Base-by-base conservation (phyloP, 1,140 invertebrate genomes). In the Penaeus chinensis region DNA sequence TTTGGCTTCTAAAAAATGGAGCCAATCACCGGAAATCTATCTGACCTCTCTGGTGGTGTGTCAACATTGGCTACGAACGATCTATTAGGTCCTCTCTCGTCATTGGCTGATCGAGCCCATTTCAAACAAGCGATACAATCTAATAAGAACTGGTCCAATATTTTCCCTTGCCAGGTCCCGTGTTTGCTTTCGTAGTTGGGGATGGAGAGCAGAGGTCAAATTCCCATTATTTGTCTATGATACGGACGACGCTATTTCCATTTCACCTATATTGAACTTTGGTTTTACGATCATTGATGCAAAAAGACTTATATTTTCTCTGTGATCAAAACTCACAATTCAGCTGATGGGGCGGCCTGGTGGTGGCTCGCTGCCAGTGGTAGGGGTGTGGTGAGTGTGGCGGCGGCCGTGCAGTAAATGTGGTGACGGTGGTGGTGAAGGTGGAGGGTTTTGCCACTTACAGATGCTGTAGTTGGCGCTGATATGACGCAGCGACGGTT, bases 81-180 rank as follows among this genome's bases (percentile, higher is more conserved):
- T 84, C 77, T 81, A 86, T 81, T 61, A 81, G 62, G 65, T 80
- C 24, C 62, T 24, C 47, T 37, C 65, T 76, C 66, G 65, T 77
- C 69, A 81, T 74, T 82, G 65, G 85, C 66, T 82, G 85, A 87
- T 87, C 85, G 80, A 82, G 54, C 82, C 85, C 61, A 87, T 76
- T 65, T 81, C 79, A 87, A 87, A 87, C 85, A 87, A 82, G 63
- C 79, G 85, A 87, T 87, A 82, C 85, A 87, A 87, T 82, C 79
- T 87, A 87, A 87, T 87, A 87, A 87, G 79, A 60, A 47, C 66
- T 60, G 79, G 60, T 71, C 63, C 85, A 87, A 87, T 87, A 87
- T 87, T 87, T 82, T 87, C 85, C 65, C 71, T 82, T 54, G 65
- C 85, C n/a, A 37, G 69, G 54, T 32, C 65, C 54, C 66, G 20